A percentile compares a stretch with the other conserved stretches of the same genome.
phyloP scores from a whole-genome alignment of 2,797 vertebrate species.

The Galagoides demidoff region DNA sequence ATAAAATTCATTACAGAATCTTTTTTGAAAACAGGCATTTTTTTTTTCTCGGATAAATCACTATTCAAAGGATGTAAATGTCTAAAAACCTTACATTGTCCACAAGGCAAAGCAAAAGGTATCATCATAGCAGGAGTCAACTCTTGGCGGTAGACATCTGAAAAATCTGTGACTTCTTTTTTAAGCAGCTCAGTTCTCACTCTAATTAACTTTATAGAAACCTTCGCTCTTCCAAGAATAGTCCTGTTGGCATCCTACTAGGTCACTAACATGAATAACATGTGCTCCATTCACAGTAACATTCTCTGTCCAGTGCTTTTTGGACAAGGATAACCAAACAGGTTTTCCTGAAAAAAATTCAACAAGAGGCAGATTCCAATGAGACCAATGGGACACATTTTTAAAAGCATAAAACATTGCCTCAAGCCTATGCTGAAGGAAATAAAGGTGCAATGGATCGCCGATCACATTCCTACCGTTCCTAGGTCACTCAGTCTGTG shows the following conservation, averaged over 20 bases:
- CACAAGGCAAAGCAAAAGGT: slow-evolving; percentile 69
- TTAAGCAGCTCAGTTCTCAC: slow-evolving; percentile 42
- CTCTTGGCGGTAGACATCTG: slow-evolving; percentile 43
- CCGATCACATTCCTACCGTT: slow-evolving; percentile 37
- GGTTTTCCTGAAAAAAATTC: slow-evolving; percentile 74
- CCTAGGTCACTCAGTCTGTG: slow-evolving; percentile 89
- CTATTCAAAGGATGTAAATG: slow-evolving; percentile 70
- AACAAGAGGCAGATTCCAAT: slow-evolving; percentile 75
- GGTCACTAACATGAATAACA: background rate
- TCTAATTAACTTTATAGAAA: background rate
- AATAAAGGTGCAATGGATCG: background rate
- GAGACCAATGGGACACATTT: background rate
- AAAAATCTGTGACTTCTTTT: background rate
- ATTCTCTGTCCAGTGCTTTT: slow-evolving; percentile 80
- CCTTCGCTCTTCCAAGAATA: slow-evolving; percentile 13
- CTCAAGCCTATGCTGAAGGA: slow-evolving; percentile 45
- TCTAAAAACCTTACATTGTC: slow-evolving; percentile 66
- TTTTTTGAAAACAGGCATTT: slow-evolving; percentile 47
- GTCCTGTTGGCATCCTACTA: background rate
- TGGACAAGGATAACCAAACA: slow-evolving; percentile 75
- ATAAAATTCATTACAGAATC: slow-evolving; percentile 64
- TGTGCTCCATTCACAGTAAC: slow-evolving; percentile 75
- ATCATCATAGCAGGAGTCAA: slow-evolving; percentile 59
- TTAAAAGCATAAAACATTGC: slow-evolving; percentile 62
- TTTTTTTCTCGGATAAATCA: slow-evolving; percentile 54